Evolutionary conservation across 2,113 vertebrate genomes (phyloP), one percentile per base, ranked within the genome.

Genomic region (Vireo altiloquus): DNA sequence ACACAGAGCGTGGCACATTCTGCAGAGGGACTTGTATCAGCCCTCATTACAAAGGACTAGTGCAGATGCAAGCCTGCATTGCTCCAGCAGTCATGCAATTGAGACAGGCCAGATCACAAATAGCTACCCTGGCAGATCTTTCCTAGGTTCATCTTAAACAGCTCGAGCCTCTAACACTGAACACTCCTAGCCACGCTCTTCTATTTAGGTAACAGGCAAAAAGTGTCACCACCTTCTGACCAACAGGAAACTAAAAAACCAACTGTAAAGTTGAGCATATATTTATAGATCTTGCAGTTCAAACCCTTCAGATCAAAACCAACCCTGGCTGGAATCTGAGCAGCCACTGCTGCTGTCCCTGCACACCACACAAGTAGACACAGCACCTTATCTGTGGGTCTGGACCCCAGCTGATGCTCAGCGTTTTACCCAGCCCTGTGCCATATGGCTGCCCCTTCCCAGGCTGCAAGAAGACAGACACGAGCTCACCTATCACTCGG

Each of bases 401-500:
- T 78, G 77, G 52, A 71, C 49, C 47, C 57, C 53, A 61, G 19
- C 33, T 86, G 59, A 70, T 11, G 35, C 23, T 31, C 14, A 74
- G 60, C 28, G 24, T 53, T 68, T 64, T 31, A 31, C 17, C 44
- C 21, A 17, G 7, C 7, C 24, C 46, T 31, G 11, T 50, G 46
- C 56, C 53, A 39, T 3, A 10, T 1, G 3, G 30, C 37, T 72
- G 31, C 30, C 49, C 31, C 15, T 63, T 85, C 63, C 65, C 56
- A 66, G 64, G 3, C 25, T 49, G 64, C 33, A 87, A 56, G 35
- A 25, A 56, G 30, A 74, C 24, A 66, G 11, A 33, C 46, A 33
- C 0, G 0, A 37, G 94, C 89, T 98, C 93, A 99, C 99, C 99
- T 56, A 99, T 99, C 78, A 99, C 99, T 39, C 99, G 97, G 95